Evolutionary conservation across 2,797 vertebrate species (phyloP), one percentile per base, ranked within the genome.

Genomic region (Neopelma chrysocephalum): DNA sequence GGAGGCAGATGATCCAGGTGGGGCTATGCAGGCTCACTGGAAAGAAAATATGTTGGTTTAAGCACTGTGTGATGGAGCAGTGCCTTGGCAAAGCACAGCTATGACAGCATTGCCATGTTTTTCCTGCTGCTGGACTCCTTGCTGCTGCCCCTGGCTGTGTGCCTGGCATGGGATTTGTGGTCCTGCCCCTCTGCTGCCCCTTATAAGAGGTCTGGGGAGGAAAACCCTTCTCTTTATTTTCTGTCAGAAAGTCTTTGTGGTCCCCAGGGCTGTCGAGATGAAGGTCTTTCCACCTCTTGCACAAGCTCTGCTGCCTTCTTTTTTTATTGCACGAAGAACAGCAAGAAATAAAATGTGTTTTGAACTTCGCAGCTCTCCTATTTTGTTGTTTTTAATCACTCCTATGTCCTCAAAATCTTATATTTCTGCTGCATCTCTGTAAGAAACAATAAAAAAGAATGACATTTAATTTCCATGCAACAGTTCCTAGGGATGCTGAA

Each of bases 391-490:
- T 89, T 90, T 73, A 79, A 66, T 85, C 75, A 26, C 81, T 73
- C 10, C 13, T 50, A 12, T 62, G 26, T 66, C 42, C 48, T 90
- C 40, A 25, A 31, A 29, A 9, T 66, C 73, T 57, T 58, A 3
- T 15, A 48, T 73, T 92, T 64, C 48, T 85, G 42, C 56, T 66
- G 78, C 58, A 34, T 56, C n/a, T 64, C 62, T 58, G 58, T 45
- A 79, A 76, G 81, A 62, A 66, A 76, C 36, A 53, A 62, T 58
- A 57, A 88, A 84, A 61, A 80, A 50, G n/a, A 50, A 62, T 66
- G 92, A 93, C 92, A 62, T 95, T 95, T 93, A 51, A 83, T 93
- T 86, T 94, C 66, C 29, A 81, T 8, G 3, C 13, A 1, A 85
- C 69, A 82, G 79, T 32, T 93, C 88, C 88, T 2, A 1, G 75